Evolutionary conservation across 2,797 vertebrate genomes (phyloP).

Genomic region (Oryzias dopingdopingensis): DNA sequence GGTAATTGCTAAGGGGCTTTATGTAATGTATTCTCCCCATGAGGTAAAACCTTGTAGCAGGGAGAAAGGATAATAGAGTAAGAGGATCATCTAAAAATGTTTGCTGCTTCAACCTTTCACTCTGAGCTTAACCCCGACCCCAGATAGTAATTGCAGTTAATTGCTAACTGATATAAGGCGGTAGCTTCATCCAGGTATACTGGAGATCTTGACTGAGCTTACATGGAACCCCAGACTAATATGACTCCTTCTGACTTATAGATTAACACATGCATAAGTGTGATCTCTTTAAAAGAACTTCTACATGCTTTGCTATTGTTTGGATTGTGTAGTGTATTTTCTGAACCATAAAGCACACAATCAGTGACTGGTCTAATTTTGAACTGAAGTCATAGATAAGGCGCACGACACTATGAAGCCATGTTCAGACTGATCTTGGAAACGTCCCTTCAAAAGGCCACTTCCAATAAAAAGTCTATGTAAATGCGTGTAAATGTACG

Average conservation of each 20-base stretch:
- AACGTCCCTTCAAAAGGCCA: too few relatives aligned
- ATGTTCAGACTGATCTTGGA: too few relatives aligned
- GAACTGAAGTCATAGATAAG: too few relatives aligned
- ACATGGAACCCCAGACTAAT: constrained; percentile 24
- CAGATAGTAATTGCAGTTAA: constrained; percentile 72
- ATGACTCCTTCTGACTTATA: neutral
- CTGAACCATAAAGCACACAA: too few relatives aligned
- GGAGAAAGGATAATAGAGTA: constrained; percentile 71
- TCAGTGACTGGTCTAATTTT: too few relatives aligned
- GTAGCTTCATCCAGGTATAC: constrained; percentile 41
- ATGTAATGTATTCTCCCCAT: constrained; percentile 72
- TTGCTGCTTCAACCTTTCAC: constrained; percentile 72
- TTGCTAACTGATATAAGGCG: constrained; percentile 69
- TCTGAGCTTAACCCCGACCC: constrained; percentile 69
- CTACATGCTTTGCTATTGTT: too few relatives aligned
- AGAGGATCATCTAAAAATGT: constrained; percentile 77
- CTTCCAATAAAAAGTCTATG: too few relatives aligned
- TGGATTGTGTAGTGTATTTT: too few relatives aligned
- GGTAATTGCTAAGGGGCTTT: constrained; percentile 74
- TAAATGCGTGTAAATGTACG: too few relatives aligned
- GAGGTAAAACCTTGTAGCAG: constrained; percentile 73
- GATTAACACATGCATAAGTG: neutral
- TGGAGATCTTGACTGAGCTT: constrained; percentile 51
- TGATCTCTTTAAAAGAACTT: neutral
- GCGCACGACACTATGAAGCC: too few relatives aligned